These are phyloP conservation scores for Pelodytes ibericus DNA, from an alignment of 2,797 vertebrate genomes.

Conservation along the genomic window DNA sequence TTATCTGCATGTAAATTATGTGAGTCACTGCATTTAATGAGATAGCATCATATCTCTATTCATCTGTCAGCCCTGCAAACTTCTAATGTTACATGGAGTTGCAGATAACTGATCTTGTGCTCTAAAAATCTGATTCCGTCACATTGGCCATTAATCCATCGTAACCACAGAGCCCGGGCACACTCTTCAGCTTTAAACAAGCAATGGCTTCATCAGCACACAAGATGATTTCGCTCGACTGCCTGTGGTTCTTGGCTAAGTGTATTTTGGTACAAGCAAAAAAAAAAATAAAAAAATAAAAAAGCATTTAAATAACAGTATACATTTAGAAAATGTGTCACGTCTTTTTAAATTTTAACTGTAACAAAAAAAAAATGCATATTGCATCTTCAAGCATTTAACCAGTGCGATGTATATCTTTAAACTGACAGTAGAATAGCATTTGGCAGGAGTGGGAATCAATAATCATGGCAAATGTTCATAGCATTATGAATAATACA, in stretches of 20 bases:
- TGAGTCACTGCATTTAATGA: too few species aligned
- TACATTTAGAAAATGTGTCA: neutral
- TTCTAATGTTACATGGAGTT: neutral
- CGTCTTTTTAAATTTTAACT: neutral
- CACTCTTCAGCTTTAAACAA: neutral
- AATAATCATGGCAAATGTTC: too few species aligned
- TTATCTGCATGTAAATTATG: too few species aligned
- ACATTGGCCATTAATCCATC: neutral
- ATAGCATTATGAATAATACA: too few species aligned
- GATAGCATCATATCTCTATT: too few species aligned
- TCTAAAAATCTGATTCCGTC: neutral
- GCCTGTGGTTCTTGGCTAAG: conserved; percentile 46
- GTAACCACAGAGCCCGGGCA: neutral
- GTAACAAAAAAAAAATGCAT: neutral
- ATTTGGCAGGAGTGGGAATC: too few species aligned
- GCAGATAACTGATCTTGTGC: neutral
- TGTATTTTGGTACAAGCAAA: conserved; percentile 40
- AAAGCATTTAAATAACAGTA: neutral
- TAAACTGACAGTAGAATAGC: too few species aligned
- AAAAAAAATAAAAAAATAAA: conserved; percentile 24
- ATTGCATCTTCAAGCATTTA: too few species aligned
- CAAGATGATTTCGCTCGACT: conserved; percentile 13
- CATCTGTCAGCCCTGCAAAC: neutral
- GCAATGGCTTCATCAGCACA: conserved; percentile 44
- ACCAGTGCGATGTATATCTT: too few species aligned